Conservation (phyloP, 2,888 invertebrate genomes). For the Miltochrista miniata region DNA sequence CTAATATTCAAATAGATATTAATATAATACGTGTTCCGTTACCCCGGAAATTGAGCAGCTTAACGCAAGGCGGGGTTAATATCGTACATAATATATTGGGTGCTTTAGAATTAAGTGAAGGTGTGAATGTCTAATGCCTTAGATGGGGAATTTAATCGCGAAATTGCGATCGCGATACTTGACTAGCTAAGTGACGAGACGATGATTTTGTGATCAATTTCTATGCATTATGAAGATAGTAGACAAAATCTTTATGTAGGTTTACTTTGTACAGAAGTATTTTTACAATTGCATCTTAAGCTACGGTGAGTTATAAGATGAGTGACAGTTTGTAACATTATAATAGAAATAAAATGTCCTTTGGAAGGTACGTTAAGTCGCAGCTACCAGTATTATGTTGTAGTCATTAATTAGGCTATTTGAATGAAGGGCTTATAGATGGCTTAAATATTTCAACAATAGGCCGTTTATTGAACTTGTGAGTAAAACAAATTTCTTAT, state of each 20-base stretch:
- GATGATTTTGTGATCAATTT: background rate
- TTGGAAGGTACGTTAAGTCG: no score
- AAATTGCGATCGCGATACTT: background rate
- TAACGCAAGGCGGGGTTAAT: background rate
- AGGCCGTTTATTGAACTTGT: no score
- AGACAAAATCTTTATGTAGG: background rate
- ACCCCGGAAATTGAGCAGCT: constrained; percentile 6
- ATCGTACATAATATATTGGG: constrained; percentile 5
- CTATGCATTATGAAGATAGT: background rate
- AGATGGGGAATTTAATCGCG: background rate
- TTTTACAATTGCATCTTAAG: no score
- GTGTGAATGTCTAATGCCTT: constrained; percentile 5
- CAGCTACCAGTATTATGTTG: no score
- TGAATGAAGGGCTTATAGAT: no score
- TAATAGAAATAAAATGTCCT: no score
- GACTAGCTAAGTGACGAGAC: background rate
- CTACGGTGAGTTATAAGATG: no score
- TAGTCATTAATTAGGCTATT: no score
- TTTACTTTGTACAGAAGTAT: background rate
- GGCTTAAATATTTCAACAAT: no score
- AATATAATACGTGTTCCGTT: background rate
- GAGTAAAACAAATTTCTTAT: no score
- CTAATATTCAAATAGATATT: no score
- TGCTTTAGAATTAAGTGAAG: constrained; percentile 4
- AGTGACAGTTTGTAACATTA: no score